Conservation (phyloP, 2,113 vertebrate species). For the Boleophthalmus pectinirostris region DNA sequence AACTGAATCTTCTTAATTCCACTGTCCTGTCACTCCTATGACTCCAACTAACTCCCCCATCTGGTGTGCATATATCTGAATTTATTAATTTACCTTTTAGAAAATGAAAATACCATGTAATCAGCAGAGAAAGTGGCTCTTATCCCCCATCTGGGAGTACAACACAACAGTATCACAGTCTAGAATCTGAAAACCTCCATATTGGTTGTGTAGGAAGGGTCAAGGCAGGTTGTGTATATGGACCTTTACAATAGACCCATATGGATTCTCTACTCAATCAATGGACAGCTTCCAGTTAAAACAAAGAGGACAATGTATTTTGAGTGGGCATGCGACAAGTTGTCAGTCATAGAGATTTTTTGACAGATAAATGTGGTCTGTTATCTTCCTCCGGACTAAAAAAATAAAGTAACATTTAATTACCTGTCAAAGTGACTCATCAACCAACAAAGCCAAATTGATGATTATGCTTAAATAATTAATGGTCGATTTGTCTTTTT, state of each 20-base stretch:
- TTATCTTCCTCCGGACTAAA: constrained; percentile 29
- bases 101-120: neutral
- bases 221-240: neutral
- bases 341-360: constrained; percentile 51
- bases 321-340: constrained; percentile 43
- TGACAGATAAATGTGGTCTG: constrained; percentile 36
- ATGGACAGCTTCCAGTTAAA: constrained; percentile 1
- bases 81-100: neutral
- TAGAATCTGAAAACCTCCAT: neutral
- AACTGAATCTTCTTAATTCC: too few species aligned
- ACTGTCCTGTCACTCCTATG: too few species aligned
- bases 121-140: too few species aligned
- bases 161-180: too few species aligned
- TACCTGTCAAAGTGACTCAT: constrained; percentile 54
- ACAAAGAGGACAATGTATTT: constrained; percentile 43
- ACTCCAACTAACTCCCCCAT: too few species aligned
- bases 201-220: neutral
- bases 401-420: constrained; percentile 54
- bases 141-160: too few species aligned
- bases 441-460: constrained; percentile 37
- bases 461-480: constrained; percentile 27
- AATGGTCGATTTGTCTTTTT: neutral
- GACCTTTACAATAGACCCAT: constrained; percentile 2
- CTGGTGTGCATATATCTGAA: too few species aligned
- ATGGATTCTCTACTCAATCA: constrained; percentile 12